Base-by-base conservation (phyloP, 2,113 vertebrate species). In the Nesospiza acunhae region DNA sequence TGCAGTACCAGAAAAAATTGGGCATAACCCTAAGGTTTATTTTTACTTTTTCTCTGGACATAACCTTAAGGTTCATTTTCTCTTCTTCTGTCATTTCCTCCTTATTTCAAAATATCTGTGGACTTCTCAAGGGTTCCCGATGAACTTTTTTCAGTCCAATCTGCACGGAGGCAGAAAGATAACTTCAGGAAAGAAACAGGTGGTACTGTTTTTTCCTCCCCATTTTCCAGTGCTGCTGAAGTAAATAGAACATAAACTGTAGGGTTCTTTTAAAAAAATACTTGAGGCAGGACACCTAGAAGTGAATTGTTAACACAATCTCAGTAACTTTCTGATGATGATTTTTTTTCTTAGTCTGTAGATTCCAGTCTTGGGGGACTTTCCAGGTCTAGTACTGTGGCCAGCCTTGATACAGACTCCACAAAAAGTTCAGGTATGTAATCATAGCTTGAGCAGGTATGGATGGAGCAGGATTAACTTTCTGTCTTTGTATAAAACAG, bases 361-460 rank as follows among this genome's bases (percentile, higher is more conserved):
- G 99, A 99, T 91, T 99, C 99, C 95, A 99, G 99, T 96, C 98
- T 99, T n/a, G 99, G 99, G 63, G 99, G 99, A 13, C 98, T 99
- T 35, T 99, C 99, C 42, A 98, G 99, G 75, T 99, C 99, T 52
- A 99, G 99, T 97, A 99, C 99, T 4, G 99, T 99, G 41, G 99
- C 99, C 93, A 99, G 99, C 93, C 98, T 99, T 4, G 99, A 99
- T 82, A 99, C 99, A 15, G 99, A 99, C 86, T 99, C 99, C 62
- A 99, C 99, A 13, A 99, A 99, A 96, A 99, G 99, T 97, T 99
- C 98, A 98, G 99, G 99, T 99, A 97, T 21, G 90, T 87, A 33
- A 47, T 23, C n/a, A 44, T 73, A 76, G 62, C n/a, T 73, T 37
- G 12, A 73, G 75, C 33, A 80, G 39, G 10, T 46, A 3, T 7